phyloP scores from a whole-genome alignment of 53 echinoderm and acorn worm species.

The Henricia sp. region DNA sequence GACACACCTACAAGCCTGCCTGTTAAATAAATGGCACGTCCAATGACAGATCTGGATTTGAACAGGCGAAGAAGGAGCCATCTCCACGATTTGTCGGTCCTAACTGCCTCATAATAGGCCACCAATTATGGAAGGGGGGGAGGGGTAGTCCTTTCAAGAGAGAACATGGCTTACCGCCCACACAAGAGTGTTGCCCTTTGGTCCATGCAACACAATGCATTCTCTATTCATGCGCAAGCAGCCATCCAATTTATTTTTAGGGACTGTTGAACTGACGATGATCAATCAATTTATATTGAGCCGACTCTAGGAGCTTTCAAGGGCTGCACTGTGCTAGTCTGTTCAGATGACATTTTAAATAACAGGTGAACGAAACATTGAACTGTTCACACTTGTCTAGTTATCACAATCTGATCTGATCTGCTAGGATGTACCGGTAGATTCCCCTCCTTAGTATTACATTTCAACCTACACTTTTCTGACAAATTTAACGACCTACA shows the following conservation, averaged over 20 bases:
- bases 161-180: conserved; percentile 31
- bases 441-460: too few relatives aligned
- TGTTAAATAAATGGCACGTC: too few relatives aligned
- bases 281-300: conserved; percentile 35
- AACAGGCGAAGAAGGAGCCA: background rate
- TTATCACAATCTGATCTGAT: too few relatives aligned
- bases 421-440: too few relatives aligned
- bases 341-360: too few relatives aligned
- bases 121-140: conserved; percentile 4
- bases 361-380: too few relatives aligned
- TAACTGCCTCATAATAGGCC: background rate
- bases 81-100: background rate
- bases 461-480: too few relatives aligned
- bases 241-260: conserved; percentile 29
- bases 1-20: too few relatives aligned
- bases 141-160: conserved; percentile 25
- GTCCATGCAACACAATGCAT: background rate
- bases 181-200: background rate
- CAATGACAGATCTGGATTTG: background rate
- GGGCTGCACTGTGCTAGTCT: too few relatives aligned
- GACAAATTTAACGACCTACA: too few relatives aligned
- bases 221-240: conserved; percentile 27
- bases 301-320: too few relatives aligned
- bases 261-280: conserved; percentile 8
- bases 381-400: too few relatives aligned